Percentiles rank a stretch among this genome's conserved stretches.
These are phyloP conservation scores for Agonopterix heracliana DNA, from an alignment of 2,888 invertebrate genomes.

Conservation along the genomic window DNA sequence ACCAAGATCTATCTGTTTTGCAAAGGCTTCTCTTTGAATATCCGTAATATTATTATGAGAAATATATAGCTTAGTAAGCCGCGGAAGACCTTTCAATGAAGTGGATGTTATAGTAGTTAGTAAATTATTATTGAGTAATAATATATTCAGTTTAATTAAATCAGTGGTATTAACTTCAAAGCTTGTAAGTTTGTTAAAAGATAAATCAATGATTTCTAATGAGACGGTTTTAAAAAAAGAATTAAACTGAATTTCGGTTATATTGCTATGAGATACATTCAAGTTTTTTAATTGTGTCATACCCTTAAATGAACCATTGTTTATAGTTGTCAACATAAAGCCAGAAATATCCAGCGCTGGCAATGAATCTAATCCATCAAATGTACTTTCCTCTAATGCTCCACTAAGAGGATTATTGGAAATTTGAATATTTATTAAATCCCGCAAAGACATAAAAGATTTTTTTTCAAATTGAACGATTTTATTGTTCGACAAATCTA, in stretches of 20 bases:
- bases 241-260: slow-evolving; percentile 40
- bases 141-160: slow-evolving; percentile 26
- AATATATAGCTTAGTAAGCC: slow-evolving; percentile 28
- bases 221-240: slow-evolving; percentile 35
- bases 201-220: slow-evolving; percentile 45
- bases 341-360: slow-evolving; percentile 46
- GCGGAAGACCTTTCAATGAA: slow-evolving; percentile 25
- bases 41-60: slow-evolving; percentile 33
- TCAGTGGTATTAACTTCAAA: slow-evolving; percentile 42
- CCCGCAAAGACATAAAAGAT: slow-evolving; percentile 33
- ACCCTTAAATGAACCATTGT: slow-evolving; percentile 44
- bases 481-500: slow-evolving; percentile 49
- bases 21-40: slow-evolving; percentile 28
- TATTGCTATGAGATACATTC: slow-evolving; percentile 42
- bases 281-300: slow-evolving; percentile 40
- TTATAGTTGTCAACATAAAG: slow-evolving; percentile 31
- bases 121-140: slow-evolving; percentile 43
- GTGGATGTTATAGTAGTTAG: slow-evolving; percentile 26
- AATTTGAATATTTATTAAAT: slow-evolving; percentile 40
- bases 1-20: slow-evolving; percentile 25
- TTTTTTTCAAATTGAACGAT: slow-evolving; percentile 35
- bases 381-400: slow-evolving; percentile 33
- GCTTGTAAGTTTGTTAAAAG: slow-evolving; percentile 34
- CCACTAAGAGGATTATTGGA: slow-evolving; percentile 43
- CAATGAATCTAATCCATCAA: slow-evolving; percentile 39